Conservation (phyloP, 2,113 vertebrate genomes). For the Alces alces region DNA sequence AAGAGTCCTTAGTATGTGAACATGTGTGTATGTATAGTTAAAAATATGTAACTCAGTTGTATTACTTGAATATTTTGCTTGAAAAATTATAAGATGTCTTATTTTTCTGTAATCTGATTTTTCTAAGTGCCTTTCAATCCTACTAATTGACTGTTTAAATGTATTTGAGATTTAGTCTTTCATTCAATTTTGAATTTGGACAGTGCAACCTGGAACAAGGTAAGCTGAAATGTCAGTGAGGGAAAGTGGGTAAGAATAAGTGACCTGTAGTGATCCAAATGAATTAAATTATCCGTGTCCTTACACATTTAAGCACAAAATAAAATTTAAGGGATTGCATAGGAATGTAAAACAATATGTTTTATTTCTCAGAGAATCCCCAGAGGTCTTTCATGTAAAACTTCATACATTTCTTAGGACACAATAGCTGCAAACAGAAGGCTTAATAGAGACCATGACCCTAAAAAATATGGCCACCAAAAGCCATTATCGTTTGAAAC, state of each 20-base stretch:
- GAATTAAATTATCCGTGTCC: not conserved
- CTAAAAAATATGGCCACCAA: not conserved
- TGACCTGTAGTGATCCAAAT: not conserved
- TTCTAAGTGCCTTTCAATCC: not conserved
- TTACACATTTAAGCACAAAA: not conserved
- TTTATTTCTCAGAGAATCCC: not conserved
- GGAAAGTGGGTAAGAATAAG: not conserved
- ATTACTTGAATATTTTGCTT: not conserved
- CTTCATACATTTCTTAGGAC: not conserved
- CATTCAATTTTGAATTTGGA: not conserved
- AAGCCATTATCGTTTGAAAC: not conserved
- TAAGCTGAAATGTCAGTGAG: not conserved
- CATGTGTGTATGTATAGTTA: not conserved
- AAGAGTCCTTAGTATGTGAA: not conserved
- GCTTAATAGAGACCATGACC: not conserved
- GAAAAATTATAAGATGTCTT: not conserved
- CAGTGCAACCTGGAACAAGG: not conserved
- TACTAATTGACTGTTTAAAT: not conserved
- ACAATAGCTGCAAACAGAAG: not conserved
- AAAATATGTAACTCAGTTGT: not conserved
- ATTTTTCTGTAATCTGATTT: not conserved
- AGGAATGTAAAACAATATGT: not conserved
- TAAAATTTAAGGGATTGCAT: not conserved
- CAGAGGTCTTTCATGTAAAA: not conserved
- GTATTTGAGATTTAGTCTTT: not conserved